phyloP scores from a whole-genome alignment of 1,140 invertebrate genomes.

The Drosophila hydei region DNA sequence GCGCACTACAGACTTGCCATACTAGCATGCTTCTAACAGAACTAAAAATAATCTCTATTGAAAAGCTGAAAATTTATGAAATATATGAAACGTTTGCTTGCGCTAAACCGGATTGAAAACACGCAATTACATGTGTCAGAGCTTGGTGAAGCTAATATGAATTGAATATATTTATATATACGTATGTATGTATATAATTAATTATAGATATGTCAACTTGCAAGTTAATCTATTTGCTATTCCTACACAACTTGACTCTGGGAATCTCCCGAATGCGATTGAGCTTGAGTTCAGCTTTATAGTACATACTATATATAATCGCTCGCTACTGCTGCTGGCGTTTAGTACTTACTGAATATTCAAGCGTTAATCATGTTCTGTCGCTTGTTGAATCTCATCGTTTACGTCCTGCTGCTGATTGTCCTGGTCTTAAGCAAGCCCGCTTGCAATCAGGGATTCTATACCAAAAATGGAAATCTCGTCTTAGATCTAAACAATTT shows the following conservation, averaged over 20 bases:
- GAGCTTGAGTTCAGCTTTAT: background rate
- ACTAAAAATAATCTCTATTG: no score
- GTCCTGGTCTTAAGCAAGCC: background rate
- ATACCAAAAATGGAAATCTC: slow-evolving; percentile 47
- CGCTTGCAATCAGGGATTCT: slow-evolving; percentile 47
- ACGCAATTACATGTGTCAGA: background rate
- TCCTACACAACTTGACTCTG: slow-evolving; percentile 39
- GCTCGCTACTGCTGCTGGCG: background rate
- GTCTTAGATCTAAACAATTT: slow-evolving; percentile 44
- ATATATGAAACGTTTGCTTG: no score
- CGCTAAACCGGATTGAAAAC: background rate
- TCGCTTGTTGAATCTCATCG: background rate
- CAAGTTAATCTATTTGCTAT: slow-evolving; percentile 21
- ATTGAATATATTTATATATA: background rate
- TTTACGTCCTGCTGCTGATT: background rate
- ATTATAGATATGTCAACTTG: background rate
- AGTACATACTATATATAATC: slow-evolving; percentile 45
- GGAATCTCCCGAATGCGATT: slow-evolving; percentile 58
- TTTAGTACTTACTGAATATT: slow-evolving; percentile 17
- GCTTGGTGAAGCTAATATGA: slow-evolving; percentile 5
- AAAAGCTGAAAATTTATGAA: no score
- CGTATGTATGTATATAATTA: background rate
- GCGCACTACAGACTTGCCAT: no score
- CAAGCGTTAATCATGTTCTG: background rate
- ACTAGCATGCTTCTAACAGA: no score